phyloP scores from a whole-genome alignment of 1,140 invertebrate genomes.

The Sesamia nonagrioides region DNA sequence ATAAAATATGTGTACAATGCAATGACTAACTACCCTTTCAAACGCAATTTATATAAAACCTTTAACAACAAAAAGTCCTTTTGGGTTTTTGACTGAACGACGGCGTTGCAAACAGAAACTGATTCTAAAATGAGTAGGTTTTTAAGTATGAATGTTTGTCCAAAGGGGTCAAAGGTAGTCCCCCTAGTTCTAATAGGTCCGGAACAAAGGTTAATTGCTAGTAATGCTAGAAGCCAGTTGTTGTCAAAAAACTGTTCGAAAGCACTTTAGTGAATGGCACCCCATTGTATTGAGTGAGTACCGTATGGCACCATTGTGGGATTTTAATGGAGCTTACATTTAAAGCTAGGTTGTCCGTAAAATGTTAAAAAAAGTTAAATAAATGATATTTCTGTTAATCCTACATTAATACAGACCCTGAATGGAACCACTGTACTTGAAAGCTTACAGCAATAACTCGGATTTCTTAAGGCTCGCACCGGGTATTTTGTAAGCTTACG shows the following conservation, averaged over 20 bases:
- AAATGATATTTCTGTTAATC: too few species aligned
- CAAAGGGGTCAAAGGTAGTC: neutral
- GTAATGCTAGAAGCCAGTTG: neutral
- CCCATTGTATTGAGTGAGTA: neutral
- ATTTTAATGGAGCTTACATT: neutral
- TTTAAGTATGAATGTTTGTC: neutral
- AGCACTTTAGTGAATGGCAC: slow-evolving; percentile 15
- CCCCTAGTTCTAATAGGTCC: neutral
- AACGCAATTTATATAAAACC: too few species aligned
- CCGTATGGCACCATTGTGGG: neutral
- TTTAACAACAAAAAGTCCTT: too few species aligned
- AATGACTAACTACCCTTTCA: too few species aligned
- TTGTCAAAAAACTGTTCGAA: neutral
- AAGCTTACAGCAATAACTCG: slow-evolving; percentile 10
- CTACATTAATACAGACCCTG: neutral
- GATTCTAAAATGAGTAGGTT: neutral
- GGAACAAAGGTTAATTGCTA: slow-evolving; percentile 10
- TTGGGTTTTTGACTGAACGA: too few species aligned
- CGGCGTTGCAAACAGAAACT: neutral
- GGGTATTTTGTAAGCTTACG: too few species aligned
- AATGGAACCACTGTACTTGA: neutral
- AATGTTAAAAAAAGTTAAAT: neutral
- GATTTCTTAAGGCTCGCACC: too few species aligned
- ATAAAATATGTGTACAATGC: neutral
- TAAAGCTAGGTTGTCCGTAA: neutral